A percentile compares a stretch with the other conserved stretches of the same genome.
Evolutionary conservation across 2,797 vertebrate genomes (phyloP).

Genomic region (Gobio occitaniae): DNA sequence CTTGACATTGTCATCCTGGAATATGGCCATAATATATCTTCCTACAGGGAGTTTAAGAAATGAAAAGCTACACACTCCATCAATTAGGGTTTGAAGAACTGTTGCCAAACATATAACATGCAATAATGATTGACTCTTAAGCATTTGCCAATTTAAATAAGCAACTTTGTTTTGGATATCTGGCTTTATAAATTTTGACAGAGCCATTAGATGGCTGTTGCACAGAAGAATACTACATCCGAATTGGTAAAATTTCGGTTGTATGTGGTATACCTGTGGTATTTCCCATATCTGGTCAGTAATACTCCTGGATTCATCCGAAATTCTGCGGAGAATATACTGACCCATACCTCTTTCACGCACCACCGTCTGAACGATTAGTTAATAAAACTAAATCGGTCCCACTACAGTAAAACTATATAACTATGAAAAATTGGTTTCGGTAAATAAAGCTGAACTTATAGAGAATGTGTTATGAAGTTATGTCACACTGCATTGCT

Average conservation of each 20-base stretch:
- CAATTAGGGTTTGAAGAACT: too few relatives aligned
- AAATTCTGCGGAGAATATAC: not conserved
- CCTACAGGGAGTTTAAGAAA: too few relatives aligned
- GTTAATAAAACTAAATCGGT: not conserved
- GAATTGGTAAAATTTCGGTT: not conserved
- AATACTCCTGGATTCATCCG: not conserved
- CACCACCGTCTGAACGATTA: not conserved
- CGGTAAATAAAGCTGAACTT: not conserved
- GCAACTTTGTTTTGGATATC: not conserved
- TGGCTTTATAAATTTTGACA: not conserved
- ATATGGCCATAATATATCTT: too few relatives aligned
- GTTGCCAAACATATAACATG: too few relatives aligned
- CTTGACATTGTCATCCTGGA: too few relatives aligned
- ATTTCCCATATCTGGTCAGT: not conserved
- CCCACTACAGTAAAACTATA: not conserved
- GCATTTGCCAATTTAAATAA: too few relatives aligned
- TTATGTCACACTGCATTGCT: not conserved
- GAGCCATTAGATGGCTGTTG: not conserved
- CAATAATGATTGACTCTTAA: too few relatives aligned
- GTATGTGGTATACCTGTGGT: not conserved
- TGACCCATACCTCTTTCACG: not conserved
- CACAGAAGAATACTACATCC: not conserved
- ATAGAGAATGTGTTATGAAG: not conserved
- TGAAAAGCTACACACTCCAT: too few relatives aligned
- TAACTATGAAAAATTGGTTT: not conserved